Evolutionary conservation across 2,888 invertebrate genomes (phyloP), one percentile per base, ranked within the genome.

Genomic region (Campoletis raptor): DNA sequence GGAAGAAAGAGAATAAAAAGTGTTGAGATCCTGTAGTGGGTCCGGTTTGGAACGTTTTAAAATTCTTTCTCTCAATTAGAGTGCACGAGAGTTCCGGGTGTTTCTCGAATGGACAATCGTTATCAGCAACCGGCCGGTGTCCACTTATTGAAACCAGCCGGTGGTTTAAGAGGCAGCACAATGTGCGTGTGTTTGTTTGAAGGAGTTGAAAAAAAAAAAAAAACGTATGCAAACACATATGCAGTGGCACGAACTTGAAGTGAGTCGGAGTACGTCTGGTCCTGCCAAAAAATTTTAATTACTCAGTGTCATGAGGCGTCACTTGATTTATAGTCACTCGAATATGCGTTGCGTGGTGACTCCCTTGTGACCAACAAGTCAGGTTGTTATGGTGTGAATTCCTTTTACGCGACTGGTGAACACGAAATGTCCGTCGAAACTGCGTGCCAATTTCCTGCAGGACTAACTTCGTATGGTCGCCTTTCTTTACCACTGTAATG

Each of bases 331-430:
- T 74, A 77, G 48, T 36, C 52, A 40, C 42, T 52, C 52, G 61
- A 64, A 64, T 36, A 24, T 54, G 69, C 73, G 37, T 70, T 69
- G 69, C 52, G 61, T 15, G 69, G 30, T 40, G 69, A 30, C 37
- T 54, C n/a, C 57, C 86, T 84, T 85, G 83, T 72, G 37, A 21
- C 15, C 40, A 81, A 67, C 37, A 88, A 89, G 61, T 80, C 90
- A 88, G 89, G 89, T 92, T 92, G 93, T 92, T 92, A 91, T 91
- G 92, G 92, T 91, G 93, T 92, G 92, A 92, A 93, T 93, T 92
- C 92, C 92, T 92, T 91, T 91, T 91, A 91, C 92, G 74, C 69
- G 79, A 74, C 45, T 93, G 73, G 66, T 15, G 30, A 45, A 52
- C 54, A 72, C 57, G 92, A 92, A 92, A 92, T 92, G 93, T 93